Conservation (phyloP, 1,140 invertebrate genomes). For the Coenobita brevimanus region DNA sequence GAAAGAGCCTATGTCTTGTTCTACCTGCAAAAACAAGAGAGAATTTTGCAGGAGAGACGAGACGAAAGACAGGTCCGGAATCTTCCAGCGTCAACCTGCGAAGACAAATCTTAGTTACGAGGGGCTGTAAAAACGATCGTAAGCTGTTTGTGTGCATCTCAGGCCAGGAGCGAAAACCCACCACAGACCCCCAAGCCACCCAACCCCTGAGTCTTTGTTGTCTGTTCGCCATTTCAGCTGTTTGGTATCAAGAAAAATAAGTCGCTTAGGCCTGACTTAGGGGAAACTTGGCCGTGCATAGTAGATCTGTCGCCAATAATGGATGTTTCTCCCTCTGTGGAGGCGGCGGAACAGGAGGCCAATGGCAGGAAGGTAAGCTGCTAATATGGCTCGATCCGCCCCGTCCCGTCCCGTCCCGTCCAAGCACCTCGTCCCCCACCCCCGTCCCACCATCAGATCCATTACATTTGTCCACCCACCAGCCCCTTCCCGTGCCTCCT, state of each 20-base stretch:
- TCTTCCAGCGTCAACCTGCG: no score
- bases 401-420: slow-evolving; percentile 23
- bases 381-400: not conserved
- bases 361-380: slow-evolving; percentile 64
- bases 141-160: no score
- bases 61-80: no score
- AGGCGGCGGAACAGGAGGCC: slow-evolving; percentile 59
- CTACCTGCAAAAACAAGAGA: no score
- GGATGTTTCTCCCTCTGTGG: slow-evolving; percentile 65
- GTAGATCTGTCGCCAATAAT: slow-evolving; percentile 63
- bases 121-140: no score
- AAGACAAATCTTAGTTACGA: no score
- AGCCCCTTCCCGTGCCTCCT: no score
- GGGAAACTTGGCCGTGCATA: slow-evolving; percentile 58
- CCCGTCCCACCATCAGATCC: not conserved
- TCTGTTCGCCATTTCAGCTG: slow-evolving; percentile 62
- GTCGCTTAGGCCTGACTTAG: slow-evolving; percentile 63
- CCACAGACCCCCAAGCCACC: not conserved
- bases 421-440: slow-evolving; percentile 23
- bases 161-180: not conserved
- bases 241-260: slow-evolving; percentile 63
- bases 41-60: no score
- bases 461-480: not conserved
- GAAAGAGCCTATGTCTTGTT: no score
- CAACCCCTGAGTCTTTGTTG: slow-evolving; percentile 49